Conservation (phyloP, 2,113 vertebrate genomes). For the Sigmodon hispidus region DNA sequence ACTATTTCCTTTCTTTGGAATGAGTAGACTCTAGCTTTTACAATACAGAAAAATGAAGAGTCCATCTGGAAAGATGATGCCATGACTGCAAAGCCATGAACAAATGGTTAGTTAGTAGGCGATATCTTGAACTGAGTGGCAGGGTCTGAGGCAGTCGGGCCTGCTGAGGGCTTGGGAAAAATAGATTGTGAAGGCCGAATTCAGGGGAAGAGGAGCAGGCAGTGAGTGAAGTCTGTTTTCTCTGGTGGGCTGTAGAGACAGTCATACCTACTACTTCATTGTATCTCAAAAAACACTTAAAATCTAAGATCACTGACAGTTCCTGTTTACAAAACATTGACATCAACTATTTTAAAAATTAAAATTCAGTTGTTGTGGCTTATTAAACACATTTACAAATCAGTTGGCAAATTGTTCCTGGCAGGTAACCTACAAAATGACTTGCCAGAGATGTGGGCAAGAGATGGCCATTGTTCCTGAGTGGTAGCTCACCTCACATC, state of each 20-base stretch:
- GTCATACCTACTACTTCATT: background rate
- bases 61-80: background rate
- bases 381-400: background rate
- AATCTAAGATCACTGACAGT: constrained; percentile 3
- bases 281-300: constrained; percentile 5
- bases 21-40: background rate
- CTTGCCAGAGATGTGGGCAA: background rate
- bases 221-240: background rate
- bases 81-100: background rate
- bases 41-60: background rate
- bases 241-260: background rate
- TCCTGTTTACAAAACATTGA: background rate
- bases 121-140: background rate
- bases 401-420: background rate
- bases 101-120: background rate
- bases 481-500: background rate
- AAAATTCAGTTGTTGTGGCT: background rate
- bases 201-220: background rate
- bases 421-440: background rate
- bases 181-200: background rate
- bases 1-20: background rate
- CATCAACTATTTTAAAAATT: background rate
- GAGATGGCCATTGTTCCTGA: background rate
- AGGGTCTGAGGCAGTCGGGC: background rate
- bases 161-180: background rate